phyloP scores from a whole-genome alignment of 64 coral and sea anemone genomes.

The Trachythela sp. region DNA sequence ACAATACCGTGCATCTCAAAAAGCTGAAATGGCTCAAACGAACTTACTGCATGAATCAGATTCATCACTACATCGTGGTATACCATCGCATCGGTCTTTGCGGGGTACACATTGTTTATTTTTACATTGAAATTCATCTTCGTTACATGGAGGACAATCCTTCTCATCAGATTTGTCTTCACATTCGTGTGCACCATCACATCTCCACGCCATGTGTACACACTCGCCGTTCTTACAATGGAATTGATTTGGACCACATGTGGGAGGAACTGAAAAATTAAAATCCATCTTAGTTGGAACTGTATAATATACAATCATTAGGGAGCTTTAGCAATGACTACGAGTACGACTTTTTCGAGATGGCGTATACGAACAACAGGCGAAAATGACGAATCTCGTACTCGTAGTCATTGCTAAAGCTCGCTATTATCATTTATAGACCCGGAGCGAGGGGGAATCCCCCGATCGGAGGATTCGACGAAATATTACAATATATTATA shows the following conservation, averaged over 20 bases:
- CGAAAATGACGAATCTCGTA: no score
- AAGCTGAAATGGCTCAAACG: no score
- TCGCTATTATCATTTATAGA: no score
- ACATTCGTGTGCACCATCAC: neutral
- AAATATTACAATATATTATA: no score
- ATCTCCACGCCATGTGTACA: neutral
- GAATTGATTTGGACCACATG: neutral
- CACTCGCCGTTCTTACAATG: neutral
- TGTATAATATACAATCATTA: neutral
- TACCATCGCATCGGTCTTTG: neutral
- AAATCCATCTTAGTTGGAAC: neutral
- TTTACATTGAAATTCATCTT: neutral
- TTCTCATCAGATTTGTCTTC: neutral
- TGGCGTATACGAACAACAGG: no score
- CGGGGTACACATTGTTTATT: neutral
- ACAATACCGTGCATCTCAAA: no score
- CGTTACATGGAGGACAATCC: neutral
- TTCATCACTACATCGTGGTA: neutral
- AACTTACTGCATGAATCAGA: neutral
- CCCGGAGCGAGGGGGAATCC: no score
- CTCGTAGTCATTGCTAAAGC: no score
- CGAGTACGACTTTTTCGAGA: no score
- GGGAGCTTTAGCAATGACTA: no score
- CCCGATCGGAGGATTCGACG: no score
- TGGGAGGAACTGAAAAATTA: neutral